Conservation (phyloP, 2,113 vertebrate genomes). For the Tupaia tana region DNA sequence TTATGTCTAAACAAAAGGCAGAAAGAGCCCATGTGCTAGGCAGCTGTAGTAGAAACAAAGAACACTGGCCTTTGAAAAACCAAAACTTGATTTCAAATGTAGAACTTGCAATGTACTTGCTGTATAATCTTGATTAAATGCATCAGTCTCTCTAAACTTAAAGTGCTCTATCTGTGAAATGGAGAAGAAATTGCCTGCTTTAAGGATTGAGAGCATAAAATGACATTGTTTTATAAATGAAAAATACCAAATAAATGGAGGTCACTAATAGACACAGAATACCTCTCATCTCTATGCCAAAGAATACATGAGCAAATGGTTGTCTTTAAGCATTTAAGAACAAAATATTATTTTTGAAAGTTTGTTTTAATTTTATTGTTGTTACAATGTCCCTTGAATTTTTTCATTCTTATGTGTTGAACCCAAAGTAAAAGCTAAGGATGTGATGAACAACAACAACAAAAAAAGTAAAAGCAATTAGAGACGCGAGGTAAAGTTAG, state of each 20-base stretch:
- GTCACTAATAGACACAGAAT: neutral
- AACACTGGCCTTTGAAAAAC: neutral
- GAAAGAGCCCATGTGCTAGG: neutral
- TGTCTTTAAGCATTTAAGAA: conserved; percentile 36
- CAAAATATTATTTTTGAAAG: conserved; percentile 23
- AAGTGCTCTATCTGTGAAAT: neutral
- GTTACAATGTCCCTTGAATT: neutral
- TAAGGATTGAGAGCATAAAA: neutral
- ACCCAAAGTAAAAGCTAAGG: neutral
- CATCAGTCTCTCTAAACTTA: neutral
- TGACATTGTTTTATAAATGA: conserved; percentile 29
- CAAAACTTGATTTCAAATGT: conserved; percentile 6
- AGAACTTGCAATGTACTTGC: neutral
- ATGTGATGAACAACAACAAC: neutral
- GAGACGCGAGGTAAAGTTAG: neutral
- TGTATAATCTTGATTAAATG: neutral
- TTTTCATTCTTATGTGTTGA: neutral
- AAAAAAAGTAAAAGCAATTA: neutral
- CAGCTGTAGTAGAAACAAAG: conserved; percentile 20
- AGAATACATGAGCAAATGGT: neutral
- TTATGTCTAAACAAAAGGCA: conserved; percentile 13
- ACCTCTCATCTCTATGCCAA: neutral
- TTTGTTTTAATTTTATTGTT: neutral
- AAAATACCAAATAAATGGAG: neutral
- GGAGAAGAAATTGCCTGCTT: neutral